Percentiles rank a stretch among this genome's conserved stretches.
Conservation (phyloP, 30 jellyfish, hydroid and myxozoan genomes). For the Hydractinia echinata region DNA sequence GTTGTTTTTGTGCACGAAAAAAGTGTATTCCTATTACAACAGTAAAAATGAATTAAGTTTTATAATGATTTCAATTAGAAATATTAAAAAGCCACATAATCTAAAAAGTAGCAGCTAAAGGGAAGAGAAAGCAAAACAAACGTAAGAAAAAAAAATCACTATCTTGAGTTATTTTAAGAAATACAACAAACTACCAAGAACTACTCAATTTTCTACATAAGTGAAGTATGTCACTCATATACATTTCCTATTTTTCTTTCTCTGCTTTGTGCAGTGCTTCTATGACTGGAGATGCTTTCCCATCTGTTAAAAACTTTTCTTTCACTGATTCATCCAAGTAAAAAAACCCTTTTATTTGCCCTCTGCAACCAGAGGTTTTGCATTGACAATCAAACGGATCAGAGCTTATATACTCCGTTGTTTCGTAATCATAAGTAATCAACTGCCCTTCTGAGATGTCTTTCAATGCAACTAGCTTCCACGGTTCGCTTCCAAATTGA, state of each 20-base stretch:
- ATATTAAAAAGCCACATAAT: too few species aligned
- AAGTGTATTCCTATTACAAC: too few species aligned
- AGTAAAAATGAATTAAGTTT: too few species aligned
- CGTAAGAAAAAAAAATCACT: too few species aligned
- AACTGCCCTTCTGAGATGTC: conserved; percentile 10
- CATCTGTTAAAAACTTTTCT: not conserved
- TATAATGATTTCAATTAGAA: too few species aligned
- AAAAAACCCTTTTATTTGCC: not conserved
- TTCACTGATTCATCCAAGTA: conserved; percentile 17
- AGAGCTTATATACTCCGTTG: conserved; percentile 23
- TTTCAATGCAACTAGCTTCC: conserved; percentile 27
- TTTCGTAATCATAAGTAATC: conserved; percentile 30
- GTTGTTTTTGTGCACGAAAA: too few species aligned
- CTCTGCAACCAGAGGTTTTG: conserved; percentile 22
- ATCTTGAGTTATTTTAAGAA: too few species aligned
- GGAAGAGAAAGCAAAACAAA: too few species aligned
- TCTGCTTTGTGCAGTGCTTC: not conserved
- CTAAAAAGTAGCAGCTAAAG: too few species aligned
- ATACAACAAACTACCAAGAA: too few species aligned
- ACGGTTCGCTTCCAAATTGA: conserved; percentile 19
- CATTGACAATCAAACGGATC: conserved; percentile 32
- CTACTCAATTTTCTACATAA: too few species aligned
- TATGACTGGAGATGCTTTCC: conserved; percentile 20
- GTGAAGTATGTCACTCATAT: not conserved
- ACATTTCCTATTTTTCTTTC: not conserved